Base-by-base conservation (phyloP, 2,888 invertebrate species). In the Aporophyla lueneburgensis region DNA sequence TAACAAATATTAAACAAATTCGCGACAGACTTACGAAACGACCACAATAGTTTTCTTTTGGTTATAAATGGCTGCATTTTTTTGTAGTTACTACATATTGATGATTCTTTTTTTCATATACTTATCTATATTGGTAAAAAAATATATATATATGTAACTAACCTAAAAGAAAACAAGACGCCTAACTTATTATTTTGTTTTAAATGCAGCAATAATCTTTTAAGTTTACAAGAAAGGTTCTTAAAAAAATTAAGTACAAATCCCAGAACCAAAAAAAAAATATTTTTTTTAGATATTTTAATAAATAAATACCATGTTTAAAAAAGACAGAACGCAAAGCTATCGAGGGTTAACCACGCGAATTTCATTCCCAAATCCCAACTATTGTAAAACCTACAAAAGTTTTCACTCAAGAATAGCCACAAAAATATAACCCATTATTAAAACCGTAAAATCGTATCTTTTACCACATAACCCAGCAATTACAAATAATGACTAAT, bases 401-500 rank as follows among this genome's bases (percentile, higher is more conserved):
- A 51, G 16, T 33, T 53, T 33, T 33, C 51, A 33, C 51, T 16
- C 0, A 24, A n/a, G 0, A 40, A 59, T 2, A 59, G 19, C 21
- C 21, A 14, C 24, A 51, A 33, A 16, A 53, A 33, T 16, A 0
- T 33, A 33, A 51, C 16, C 9, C 7, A 65, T 27, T 43, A 5
- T 21, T 14, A 59, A 59, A 40, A 16, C 33, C 49, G n/a, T 33
- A 33, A 33, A 33, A 33, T 33, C 24, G 9, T 51, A 59, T 58
- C 19, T 16, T 51, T 43, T 10, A 46, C 16, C 4, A 0, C 16
- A 49, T 14, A 21, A 56, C 7, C 43, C 54, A 43, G 69, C 16
- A 58, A 76, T 76, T 84, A 63, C 53, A 61, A 65, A 58, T 68
- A 76, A 68, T 73, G 54, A 51, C 73, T 70, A 61, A 81, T 74